Evolutionary conservation across 1,140 invertebrate genomes (phyloP).

Genomic region (Hylaeus anthracinus): DNA sequence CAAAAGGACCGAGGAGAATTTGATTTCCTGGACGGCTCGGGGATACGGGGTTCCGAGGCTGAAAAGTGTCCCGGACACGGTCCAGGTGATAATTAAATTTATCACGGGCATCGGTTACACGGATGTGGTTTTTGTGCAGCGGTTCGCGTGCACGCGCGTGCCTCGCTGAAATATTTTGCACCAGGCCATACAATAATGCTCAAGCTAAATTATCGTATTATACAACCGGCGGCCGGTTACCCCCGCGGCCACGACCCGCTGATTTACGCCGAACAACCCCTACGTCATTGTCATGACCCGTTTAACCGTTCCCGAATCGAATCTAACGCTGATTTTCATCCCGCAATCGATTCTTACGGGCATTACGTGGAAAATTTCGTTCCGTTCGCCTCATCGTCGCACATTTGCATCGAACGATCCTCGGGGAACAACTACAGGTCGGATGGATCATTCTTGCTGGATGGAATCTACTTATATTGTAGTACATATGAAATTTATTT

Average conservation of each 20-base stretch:
- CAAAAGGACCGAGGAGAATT: not conserved
- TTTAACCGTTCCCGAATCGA: conserved; percentile 53
- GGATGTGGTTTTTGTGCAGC: conserved; percentile 50
- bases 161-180: conserved; percentile 67
- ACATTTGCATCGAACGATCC: not conserved
- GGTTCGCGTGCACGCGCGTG: not conserved
- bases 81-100: conserved; percentile 64
- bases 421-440: not conserved
- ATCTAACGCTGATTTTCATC: conserved; percentile 47
- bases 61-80: not conserved
- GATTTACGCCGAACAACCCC: conserved; percentile 59
- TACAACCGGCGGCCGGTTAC: conserved; percentile 16
- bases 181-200: conserved; percentile 61
- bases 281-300: conserved; percentile 60
- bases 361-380: conserved; percentile 23
- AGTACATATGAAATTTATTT: too few species aligned
- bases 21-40: not conserved
- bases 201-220: conserved; percentile 67
- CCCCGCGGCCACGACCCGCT: conserved; percentile 11
- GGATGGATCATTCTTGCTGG: too few species aligned
- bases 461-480: too few species aligned
- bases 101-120: conserved; percentile 53
- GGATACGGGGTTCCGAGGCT: not conserved
- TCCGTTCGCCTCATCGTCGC: not conserved
- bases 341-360: conserved; percentile 36